Conservation (phyloP, 2,888 invertebrate genomes). For the Machimus atricapillus region DNA sequence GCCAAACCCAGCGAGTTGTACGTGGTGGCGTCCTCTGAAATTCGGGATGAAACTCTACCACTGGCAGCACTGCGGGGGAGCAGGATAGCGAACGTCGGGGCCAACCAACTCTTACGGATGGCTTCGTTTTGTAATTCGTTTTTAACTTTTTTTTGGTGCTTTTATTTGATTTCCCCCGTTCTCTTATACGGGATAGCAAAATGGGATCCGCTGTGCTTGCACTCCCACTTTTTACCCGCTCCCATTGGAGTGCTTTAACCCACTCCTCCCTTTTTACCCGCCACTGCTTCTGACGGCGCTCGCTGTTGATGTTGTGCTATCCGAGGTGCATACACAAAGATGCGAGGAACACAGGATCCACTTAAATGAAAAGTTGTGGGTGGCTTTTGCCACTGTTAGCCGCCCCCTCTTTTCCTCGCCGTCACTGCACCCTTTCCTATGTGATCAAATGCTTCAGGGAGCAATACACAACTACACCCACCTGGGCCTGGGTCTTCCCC, state of each 20-base stretch:
- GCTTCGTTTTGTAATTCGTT: slow-evolving; percentile 10
- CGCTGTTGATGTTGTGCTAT: not conserved
- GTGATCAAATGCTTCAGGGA: not conserved
- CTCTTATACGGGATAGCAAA: not conserved
- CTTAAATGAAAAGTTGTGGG: slow-evolving; percentile 15
- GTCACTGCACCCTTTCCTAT: not conserved
- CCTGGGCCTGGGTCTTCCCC: not conserved
- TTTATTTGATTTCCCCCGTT: slow-evolving; percentile 10
- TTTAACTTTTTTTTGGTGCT: not conserved
- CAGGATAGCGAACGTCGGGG: not conserved
- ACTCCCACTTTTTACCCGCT: not conserved
- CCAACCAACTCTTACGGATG: not conserved
- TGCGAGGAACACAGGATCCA: not conserved
- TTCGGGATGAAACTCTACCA: not conserved
- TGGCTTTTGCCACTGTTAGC: not conserved
- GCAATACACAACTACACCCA: not conserved
- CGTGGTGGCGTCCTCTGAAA: not conserved
- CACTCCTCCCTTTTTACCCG: not conserved
- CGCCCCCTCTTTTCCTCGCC: not conserved
- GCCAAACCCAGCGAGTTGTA: not conserved
- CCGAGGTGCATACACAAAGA: not conserved
- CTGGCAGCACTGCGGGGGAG: not conserved
- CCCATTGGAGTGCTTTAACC: not conserved
- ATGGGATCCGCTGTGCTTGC: not conserved
- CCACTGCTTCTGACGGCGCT: not conserved